Evolutionary conservation across 2,888 invertebrate species (phyloP), one percentile per base, ranked within the genome.

Genomic region (Tenthredo scrophulariae): DNA sequence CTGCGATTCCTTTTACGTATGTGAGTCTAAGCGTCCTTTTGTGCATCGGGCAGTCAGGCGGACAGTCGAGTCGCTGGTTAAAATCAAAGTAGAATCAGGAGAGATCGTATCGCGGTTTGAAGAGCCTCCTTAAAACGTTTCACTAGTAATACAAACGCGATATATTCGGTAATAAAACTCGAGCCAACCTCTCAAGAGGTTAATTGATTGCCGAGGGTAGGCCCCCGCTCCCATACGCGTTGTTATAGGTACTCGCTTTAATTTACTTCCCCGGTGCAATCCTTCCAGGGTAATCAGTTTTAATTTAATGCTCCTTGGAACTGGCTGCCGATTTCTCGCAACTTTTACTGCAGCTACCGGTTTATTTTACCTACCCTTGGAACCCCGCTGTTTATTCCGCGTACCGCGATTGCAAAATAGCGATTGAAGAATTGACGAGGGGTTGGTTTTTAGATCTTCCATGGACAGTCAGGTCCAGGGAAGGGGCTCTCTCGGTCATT

Each of bases 151-250:
- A 77, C 77, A 77, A 54, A 54, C 54, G 50, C 54, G 50, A 54
- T 77, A 54, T 77, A 77, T 77, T 54, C 33, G 77, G 77, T 77
- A 77, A 77, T 77, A 77, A 77, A 77, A 77, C 54, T 77, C 29
- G 18, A 54, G 33, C 33, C 54, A 29, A 18, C 4, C 46, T n/a
- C 7, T 1, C 18, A 33, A 1, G 18, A 22, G 54, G 46, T 29
- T 33, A 77, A 77, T 77, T 77, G 77, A 77, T 77, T 50, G 54
- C 77, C 54, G 33, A 50, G 54, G 29, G 18, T 33, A 54, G 18
- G 54, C 46, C 18, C 50, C 50, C 77, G 77, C 54, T 77, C 37
- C 46, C 7, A 75, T 75, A 75, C 46, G 33, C 54, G 26, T 54
- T 18, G 26, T 22, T 37, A 18, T 43, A 74, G 40, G 72, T 74